Base-by-base conservation (phyloP, 2,888 invertebrate species). In the Pyrochroa serraticornis region DNA sequence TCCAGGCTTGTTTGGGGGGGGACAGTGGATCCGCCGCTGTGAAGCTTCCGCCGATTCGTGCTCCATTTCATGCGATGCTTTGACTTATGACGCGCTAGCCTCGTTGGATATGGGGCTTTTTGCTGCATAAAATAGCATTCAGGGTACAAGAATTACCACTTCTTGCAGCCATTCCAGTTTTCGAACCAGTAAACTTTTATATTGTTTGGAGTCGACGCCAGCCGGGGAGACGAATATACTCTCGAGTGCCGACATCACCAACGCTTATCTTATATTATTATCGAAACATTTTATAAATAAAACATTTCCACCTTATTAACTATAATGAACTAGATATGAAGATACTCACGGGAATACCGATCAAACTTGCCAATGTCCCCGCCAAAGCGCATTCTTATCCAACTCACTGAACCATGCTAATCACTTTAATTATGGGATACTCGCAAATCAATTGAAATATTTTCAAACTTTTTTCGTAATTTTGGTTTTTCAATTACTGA, bases 81-180 rank as follows among this genome's bases (percentile, higher is more conserved):
- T 56, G 69, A 73, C 67, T 72, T 72, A 74, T 68, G 72, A 74
- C 66, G 73, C 73, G 73, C 69, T 69, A 70, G 65, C 62, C 68
- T 61, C 66, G 67, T 68, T 66, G 69, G 63, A 68, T 69, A 71
- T 71, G 71, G 68, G 60, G 68, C 70, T 73, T 73, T 74, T 72
- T 71, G 70, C 64, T 50, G 60, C 66, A 69, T 68, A 68, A 71
- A 71, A 69, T 70, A 66, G 64, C 70, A 70, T 69, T 69, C 66
- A 64, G 66, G 59, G 63, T 65, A 71, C 67, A 69, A 70, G 73
- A 72, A 72, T 71, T 71, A 70, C 72, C 70, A 71, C 72, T 71
- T 71, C 70, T 72, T 73, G 68, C 65, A 66, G 64, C 69, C 70
- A 68, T 70, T 71, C 70, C 71, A 68, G 70, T 71, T 71, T 68